Conservation (phyloP, 2,888 invertebrate genomes). For the Tipula helvola region DNA sequence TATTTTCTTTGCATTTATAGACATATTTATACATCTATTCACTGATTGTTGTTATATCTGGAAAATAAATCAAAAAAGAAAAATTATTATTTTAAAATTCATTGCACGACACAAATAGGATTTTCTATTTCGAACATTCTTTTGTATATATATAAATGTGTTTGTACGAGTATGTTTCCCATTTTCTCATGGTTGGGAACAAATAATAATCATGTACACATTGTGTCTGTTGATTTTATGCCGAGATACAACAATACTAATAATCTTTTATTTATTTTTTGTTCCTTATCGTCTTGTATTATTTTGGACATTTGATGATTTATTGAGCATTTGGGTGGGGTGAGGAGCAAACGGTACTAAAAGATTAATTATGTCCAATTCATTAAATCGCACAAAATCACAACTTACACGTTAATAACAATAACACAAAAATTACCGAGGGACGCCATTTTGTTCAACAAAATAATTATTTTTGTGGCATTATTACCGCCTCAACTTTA, state of each 20-base stretch:
- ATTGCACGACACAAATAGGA: background rate
- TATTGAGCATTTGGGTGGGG: background rate
- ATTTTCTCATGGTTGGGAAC: background rate
- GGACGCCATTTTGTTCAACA: background rate
- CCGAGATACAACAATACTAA: background rate
- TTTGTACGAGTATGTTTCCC: background rate
- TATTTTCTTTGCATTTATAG: background rate
- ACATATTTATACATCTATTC: background rate
- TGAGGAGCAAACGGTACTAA: background rate
- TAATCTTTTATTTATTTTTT: background rate
- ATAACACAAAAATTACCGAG: background rate
- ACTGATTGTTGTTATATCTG: background rate
- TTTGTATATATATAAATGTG: background rate
- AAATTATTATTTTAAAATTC: background rate
- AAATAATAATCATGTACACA: background rate
- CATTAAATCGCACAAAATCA: background rate
- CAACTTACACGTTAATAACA: background rate
- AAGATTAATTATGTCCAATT: background rate
- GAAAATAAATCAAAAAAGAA: background rate
- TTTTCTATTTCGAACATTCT: background rate
- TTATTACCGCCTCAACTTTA: background rate
- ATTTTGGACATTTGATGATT: background rate
- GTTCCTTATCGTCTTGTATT: background rate
- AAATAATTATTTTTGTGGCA: background rate
- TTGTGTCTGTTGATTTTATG: background rate